Conservation (phyloP, 2,797 vertebrate genomes). For the Buphagus erythrorhynchus region DNA sequence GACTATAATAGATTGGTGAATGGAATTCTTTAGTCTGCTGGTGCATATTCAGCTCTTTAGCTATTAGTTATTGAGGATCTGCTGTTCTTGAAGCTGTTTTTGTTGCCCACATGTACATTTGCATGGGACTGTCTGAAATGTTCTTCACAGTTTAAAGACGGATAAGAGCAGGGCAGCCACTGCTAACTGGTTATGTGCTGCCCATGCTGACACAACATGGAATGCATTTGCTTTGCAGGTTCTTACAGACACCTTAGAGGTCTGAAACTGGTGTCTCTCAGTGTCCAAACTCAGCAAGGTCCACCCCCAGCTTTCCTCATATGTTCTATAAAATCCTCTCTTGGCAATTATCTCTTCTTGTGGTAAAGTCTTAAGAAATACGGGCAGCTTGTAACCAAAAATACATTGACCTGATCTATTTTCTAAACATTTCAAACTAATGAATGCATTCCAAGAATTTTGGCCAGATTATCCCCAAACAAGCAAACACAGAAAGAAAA, state of each 20-base stretch:
- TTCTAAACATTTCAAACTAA: background rate
- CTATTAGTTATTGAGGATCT: background rate
- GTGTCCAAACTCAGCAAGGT: background rate
- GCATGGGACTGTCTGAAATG: background rate
- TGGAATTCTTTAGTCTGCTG: background rate
- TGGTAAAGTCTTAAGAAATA: background rate
- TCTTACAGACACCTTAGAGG: background rate
- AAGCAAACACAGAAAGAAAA: background rate
- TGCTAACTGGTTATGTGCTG: background rate
- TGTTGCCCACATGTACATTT: fast-evolving
- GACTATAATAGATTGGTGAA: background rate
- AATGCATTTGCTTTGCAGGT: background rate
- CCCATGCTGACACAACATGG: background rate
- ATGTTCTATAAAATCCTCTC: background rate
- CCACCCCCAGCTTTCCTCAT: background rate
- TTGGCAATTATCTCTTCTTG: background rate
- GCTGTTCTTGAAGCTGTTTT: background rate
- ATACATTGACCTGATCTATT: background rate
- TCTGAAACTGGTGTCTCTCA: background rate
- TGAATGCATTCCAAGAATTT: background rate
- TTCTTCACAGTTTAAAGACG: background rate
- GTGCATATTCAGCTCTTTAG: background rate
- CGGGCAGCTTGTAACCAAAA: background rate
- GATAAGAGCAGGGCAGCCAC: background rate
- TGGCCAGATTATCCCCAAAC: background rate